These are phyloP conservation scores for Alviniconcha marisindica DNA, from an alignment of 1,140 invertebrate genomes.

Conservation along the genomic window DNA sequence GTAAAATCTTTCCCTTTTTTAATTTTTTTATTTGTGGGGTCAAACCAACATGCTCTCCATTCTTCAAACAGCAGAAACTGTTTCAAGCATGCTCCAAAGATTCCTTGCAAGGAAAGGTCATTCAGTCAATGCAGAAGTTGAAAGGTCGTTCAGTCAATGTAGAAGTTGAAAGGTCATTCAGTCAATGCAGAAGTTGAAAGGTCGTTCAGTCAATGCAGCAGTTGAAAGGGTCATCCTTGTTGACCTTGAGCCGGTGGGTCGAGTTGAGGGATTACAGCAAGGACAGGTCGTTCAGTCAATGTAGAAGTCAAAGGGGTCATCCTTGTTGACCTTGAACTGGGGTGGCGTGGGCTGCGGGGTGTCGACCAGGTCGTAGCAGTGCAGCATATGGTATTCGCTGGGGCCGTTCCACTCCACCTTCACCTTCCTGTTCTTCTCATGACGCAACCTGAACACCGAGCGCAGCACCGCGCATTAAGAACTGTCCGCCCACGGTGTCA, in stretches of 20 bases:
- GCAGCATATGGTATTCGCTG: constrained; percentile 73
- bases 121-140: too few relatives aligned
- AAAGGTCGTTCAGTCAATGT: constrained; percentile 46
- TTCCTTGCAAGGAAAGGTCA: too few relatives aligned
- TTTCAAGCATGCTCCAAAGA: too few relatives aligned
- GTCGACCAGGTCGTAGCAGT: constrained; percentile 64
- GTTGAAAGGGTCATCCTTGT: constrained; percentile 67
- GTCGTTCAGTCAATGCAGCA: constrained; percentile 53
- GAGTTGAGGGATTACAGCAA: not conserved
- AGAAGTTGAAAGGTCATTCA: too few relatives aligned
- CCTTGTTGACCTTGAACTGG: constrained; percentile 64
- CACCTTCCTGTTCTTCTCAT: constrained; percentile 73
- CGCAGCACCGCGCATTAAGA: too few relatives aligned
- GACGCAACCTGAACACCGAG: constrained; percentile 70
- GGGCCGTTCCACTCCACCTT: constrained; percentile 70
- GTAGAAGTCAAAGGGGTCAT: constrained; percentile 67
- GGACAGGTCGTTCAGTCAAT: constrained; percentile 43
- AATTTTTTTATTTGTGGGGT: too few relatives aligned
- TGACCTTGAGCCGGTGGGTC: constrained; percentile 50
- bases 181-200: too few relatives aligned
- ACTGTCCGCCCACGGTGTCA: too few relatives aligned
- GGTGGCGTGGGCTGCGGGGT: constrained; percentile 64
- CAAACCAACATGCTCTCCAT: too few relatives aligned
- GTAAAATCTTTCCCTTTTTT: too few relatives aligned
- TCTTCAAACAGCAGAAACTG: too few relatives aligned